Percentiles rank a stretch among this genome's conserved stretches.
These are phyloP conservation scores for Neomicropteryx cornuta DNA, from an alignment of 1,140 invertebrate species.

Conservation along the genomic window DNA sequence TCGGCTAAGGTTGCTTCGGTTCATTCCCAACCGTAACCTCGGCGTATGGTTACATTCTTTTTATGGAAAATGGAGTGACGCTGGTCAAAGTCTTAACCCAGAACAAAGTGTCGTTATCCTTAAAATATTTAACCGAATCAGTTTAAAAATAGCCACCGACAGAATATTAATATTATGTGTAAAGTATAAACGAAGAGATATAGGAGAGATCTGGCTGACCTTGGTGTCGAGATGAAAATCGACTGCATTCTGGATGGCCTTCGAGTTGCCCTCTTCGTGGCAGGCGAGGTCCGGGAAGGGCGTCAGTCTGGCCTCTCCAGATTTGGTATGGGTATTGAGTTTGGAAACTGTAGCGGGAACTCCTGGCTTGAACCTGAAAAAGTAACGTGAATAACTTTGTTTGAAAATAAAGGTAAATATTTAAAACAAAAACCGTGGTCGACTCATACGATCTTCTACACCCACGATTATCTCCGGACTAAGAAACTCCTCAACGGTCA, in stretches of 20 bases:
- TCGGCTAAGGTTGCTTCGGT: too few species aligned
- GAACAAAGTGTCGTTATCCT: background rate
- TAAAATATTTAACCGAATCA: background rate
- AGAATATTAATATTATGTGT: too few species aligned
- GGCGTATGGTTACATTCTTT: background rate
- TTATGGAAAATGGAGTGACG: background rate
- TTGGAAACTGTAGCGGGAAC: constrained; percentile 7
- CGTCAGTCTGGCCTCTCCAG: constrained; percentile 7
- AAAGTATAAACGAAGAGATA: too few species aligned
- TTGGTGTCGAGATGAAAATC: constrained; percentile 20
- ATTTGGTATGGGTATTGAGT: constrained; percentile 5
- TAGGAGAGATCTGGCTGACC: too few species aligned
- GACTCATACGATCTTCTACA: background rate
- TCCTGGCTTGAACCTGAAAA: constrained; percentile 9
- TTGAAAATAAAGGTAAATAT: background rate
- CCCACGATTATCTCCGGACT: too few species aligned
- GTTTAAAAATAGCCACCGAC: background rate
- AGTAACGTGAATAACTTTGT: background rate
- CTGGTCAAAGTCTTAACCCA: background rate
- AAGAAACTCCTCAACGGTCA: too few species aligned
- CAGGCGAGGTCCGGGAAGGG: constrained; percentile 19
- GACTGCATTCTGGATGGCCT: constrained; percentile 22
- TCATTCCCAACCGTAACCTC: too few species aligned
- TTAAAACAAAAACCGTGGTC: background rate
- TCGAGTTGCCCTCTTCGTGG: constrained; percentile 18